These are phyloP conservation scores for Lutjanus campechanus DNA, from an alignment of 2,797 vertebrate species.

Conservation along the genomic window DNA sequence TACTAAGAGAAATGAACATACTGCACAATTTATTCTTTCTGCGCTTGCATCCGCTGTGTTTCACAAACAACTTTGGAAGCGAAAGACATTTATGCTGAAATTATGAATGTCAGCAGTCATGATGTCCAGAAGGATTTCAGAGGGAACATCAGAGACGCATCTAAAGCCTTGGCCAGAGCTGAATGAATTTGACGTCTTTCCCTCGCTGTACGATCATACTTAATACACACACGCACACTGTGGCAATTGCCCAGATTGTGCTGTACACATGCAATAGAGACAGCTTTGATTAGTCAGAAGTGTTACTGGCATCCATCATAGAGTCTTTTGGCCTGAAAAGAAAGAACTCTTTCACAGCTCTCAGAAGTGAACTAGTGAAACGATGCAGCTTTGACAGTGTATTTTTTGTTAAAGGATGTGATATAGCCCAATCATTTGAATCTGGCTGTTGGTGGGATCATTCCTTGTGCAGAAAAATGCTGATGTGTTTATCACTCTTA, in stretches of 20 bases:
- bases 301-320: conserved; percentile 36
- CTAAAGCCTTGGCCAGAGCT: conserved; percentile 46
- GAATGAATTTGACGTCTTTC: conserved; percentile 49
- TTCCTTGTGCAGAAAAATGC: conserved; percentile 12
- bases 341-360: conserved; percentile 20
- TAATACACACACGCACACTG: neutral
- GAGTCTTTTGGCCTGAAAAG: conserved; percentile 18
- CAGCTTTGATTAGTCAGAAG: conserved; percentile 68
- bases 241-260: no score
- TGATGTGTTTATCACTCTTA: conserved; percentile 18
- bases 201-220: conserved; percentile 42
- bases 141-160: conserved; percentile 57
- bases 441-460: conserved; percentile 34
- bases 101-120: conserved; percentile 7
- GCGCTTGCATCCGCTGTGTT: neutral
- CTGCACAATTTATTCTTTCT: neutral
- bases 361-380: conserved; percentile 24
- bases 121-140: conserved; percentile 34
- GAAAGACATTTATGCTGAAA: conserved; percentile 27
- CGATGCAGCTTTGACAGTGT: conserved; percentile 9
- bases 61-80: neutral
- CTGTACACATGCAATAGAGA: neutral
- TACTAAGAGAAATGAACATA: neutral
- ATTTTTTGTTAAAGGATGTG: conserved; percentile 31
- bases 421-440: conserved; percentile 23